Percentiles rank a stretch among this genome's conserved stretches.
Evolutionary conservation across 2,113 vertebrate species (phyloP).

Genomic region (Mesoclemmys tuberculata): DNA sequence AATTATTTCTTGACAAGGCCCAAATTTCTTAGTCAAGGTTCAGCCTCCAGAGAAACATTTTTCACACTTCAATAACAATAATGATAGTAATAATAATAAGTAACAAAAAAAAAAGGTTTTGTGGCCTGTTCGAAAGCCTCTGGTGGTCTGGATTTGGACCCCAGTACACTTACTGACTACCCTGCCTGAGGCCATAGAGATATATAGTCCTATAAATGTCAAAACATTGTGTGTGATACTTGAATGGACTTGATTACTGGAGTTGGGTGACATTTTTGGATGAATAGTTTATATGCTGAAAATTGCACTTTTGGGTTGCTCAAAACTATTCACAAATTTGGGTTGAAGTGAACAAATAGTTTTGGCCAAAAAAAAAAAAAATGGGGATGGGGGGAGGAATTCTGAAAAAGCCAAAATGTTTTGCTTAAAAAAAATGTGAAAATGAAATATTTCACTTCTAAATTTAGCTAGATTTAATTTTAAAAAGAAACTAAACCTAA

Average conservation of each 20-base stretch:
- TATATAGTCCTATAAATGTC: neutral
- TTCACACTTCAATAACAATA: too few relatives aligned
- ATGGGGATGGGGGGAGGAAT: fast-evolving
- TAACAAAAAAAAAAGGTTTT: too few relatives aligned
- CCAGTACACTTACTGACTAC: too few relatives aligned
- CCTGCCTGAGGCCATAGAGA: neutral
- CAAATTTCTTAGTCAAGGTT: too few relatives aligned
- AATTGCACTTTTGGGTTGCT: neutral
- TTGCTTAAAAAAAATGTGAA: neutral
- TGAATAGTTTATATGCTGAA: neutral
- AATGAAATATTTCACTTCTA: neutral
- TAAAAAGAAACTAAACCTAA: neutral
- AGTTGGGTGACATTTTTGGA: neutral
- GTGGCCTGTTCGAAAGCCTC: too few relatives aligned
- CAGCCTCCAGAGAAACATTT: too few relatives aligned
- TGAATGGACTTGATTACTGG: neutral
- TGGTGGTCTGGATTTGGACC: too few relatives aligned
- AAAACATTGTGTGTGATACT: constrained; percentile 20
- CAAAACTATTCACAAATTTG: neutral
- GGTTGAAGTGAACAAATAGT: neutral
- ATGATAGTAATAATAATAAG: too few relatives aligned
- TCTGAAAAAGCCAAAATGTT: neutral
- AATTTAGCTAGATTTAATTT: neutral
- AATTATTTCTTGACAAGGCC: too few relatives aligned
- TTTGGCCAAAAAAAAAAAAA: neutral